Evolutionary conservation across 2,888 invertebrate genomes (phyloP).

Genomic region (Cryptus viduatorius): DNA sequence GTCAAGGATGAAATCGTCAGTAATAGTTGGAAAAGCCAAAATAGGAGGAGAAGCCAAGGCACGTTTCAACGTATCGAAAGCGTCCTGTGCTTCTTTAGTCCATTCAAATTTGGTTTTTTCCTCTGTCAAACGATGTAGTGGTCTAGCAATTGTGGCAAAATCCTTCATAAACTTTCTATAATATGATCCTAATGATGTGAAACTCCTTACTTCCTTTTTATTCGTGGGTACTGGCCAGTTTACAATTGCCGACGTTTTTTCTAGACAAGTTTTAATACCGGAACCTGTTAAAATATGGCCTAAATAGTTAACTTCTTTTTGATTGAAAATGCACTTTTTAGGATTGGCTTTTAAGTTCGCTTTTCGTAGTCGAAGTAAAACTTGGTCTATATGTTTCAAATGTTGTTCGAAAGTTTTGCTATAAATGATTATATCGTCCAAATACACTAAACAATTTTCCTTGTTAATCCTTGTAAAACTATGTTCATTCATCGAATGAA

Average conservation of each 20-base stretch:
- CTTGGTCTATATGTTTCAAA: slow-evolving; percentile 38
- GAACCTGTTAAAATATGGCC: slow-evolving; percentile 32
- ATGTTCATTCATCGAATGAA: slow-evolving; percentile 45
- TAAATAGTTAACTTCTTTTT: slow-evolving; percentile 20
- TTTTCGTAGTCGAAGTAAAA: slow-evolving; percentile 3
- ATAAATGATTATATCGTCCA: slow-evolving; percentile 69
- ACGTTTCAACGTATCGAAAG: slow-evolving; percentile 21
- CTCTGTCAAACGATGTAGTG: slow-evolving; percentile 34
- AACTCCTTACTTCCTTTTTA: slow-evolving; percentile 27
- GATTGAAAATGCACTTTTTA: slow-evolving; percentile 15
- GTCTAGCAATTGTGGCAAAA: slow-evolving; percentile 44
- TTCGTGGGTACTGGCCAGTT: slow-evolving; percentile 44
- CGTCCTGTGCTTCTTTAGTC: not conserved
- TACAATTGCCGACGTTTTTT: slow-evolving; percentile 25
- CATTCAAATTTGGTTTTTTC: slow-evolving; percentile 31
- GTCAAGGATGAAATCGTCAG: slow-evolving; percentile 24
- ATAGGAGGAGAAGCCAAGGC: slow-evolving; percentile 47
- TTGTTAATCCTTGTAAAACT: slow-evolving; percentile 72
- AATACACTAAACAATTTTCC: slow-evolving; percentile 68
- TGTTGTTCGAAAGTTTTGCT: slow-evolving; percentile 64
- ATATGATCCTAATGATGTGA: slow-evolving; percentile 50
- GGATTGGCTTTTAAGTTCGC: slow-evolving; percentile 5
- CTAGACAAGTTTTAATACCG: slow-evolving; percentile 29
- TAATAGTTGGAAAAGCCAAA: slow-evolving; percentile 25
- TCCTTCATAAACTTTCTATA: slow-evolving; percentile 53